Conservation (phyloP, 2,113 vertebrate genomes). For the Notechis scutatus region DNA sequence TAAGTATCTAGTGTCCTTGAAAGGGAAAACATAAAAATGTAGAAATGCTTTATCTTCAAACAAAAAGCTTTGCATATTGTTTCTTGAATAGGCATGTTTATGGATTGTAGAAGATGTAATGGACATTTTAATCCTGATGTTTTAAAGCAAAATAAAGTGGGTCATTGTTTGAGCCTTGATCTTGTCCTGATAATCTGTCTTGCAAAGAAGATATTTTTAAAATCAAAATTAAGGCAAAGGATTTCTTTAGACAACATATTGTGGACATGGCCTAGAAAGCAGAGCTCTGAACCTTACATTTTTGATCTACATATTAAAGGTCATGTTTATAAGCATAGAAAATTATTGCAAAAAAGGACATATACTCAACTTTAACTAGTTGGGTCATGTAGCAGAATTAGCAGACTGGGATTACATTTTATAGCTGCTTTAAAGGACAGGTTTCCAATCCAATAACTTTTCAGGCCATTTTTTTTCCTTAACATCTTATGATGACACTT, state of each 20-base stretch:
- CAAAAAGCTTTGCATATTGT: neutral
- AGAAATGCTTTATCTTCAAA: conserved; percentile 15
- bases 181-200: neutral
- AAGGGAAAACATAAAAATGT: neutral
- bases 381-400: neutral
- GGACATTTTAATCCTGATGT: neutral
- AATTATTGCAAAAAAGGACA: neutral
- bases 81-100: conserved; percentile 5
- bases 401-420: neutral
- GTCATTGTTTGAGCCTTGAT: neutral
- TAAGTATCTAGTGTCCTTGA: conserved; percentile 22
- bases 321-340: neutral
- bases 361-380: neutral
- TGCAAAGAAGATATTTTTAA: conserved; percentile 18
- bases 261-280: neutral
- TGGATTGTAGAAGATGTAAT: neutral
- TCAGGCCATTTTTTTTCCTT: neutral
- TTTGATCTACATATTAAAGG: neutral
- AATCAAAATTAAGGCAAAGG: conserved; percentile 23
- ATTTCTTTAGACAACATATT: conserved; percentile 19
- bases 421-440: neutral
- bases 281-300: neutral
- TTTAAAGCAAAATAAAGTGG: conserved; percentile 7
- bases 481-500: neutral
- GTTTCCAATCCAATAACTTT: neutral